Evolutionary conservation across 2,113 vertebrate genomes (phyloP).

Genomic region (Mesocricetus auratus): DNA sequence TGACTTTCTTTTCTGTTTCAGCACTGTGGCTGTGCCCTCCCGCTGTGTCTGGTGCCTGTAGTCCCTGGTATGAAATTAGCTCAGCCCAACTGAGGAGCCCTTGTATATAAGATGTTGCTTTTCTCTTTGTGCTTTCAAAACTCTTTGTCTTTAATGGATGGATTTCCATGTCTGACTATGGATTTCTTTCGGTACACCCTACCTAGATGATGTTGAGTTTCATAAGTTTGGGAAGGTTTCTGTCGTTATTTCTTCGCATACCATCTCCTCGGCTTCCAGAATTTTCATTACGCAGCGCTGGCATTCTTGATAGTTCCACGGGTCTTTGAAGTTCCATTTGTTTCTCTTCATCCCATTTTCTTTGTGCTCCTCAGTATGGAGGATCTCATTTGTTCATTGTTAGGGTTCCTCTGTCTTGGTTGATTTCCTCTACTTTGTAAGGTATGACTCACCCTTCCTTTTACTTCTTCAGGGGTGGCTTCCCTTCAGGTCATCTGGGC

Average conservation of each 20-base stretch:
- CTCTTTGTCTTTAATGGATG: background rate
- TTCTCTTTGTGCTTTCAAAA: conserved; percentile 7
- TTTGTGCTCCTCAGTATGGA: background rate
- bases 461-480: background rate
- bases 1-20: background rate
- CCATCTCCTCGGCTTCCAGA: background rate
- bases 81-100: background rate
- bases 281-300: background rate
- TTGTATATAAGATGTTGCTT: background rate
- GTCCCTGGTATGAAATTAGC: background rate
- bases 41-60: background rate
- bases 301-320: background rate
- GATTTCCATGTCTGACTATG: background rate
- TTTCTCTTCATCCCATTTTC: background rate
- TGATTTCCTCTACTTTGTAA: background rate
- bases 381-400: background rate
- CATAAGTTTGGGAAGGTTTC: background rate
- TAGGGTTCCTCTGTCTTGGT: background rate
- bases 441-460: background rate
- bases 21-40: background rate
- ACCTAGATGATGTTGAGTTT: background rate
- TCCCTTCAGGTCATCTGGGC: background rate
- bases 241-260: background rate
- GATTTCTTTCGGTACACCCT: conserved; percentile 28
- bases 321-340: background rate